A percentile compares a stretch with the other conserved stretches of the same genome.
Conservation (phyloP, 2,797 vertebrate genomes). For the Anolis apletophallus region DNA sequence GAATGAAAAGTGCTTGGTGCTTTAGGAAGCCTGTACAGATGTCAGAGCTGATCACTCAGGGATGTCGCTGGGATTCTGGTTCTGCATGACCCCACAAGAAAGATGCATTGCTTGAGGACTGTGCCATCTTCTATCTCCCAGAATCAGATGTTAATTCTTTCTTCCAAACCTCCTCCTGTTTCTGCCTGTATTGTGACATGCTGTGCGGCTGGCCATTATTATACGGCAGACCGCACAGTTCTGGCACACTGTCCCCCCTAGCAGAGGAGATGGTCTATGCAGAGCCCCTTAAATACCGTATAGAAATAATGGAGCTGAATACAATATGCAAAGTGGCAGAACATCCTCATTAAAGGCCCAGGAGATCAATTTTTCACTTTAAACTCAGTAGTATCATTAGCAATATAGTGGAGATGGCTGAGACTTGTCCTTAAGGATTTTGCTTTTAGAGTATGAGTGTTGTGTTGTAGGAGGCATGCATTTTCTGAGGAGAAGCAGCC, state of each 20-base stretch:
- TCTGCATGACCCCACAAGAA: background rate
- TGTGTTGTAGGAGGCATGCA: too few relatives aligned
- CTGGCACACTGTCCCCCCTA: background rate
- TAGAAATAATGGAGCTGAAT: background rate
- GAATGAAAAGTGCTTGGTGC: background rate
- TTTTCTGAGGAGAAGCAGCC: background rate
- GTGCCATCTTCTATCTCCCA: conserved; percentile 4
- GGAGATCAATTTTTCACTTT: background rate
- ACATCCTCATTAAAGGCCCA: background rate
- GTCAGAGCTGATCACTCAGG: conserved; percentile 1
- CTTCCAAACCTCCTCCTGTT: background rate
- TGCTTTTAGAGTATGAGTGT: background rate
- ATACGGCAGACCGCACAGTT: background rate
- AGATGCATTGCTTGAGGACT: background rate
- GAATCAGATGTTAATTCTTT: background rate
- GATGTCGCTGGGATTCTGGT: background rate
- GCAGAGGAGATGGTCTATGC: background rate
- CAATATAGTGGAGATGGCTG: background rate
- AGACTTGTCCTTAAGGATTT: background rate
- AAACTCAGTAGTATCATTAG: background rate
- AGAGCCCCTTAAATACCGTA: background rate
- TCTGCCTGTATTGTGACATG: background rate
- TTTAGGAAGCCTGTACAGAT: background rate
- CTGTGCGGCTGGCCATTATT: background rate
- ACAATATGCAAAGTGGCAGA: background rate